Conservation (phyloP, 2,797 vertebrate genomes). For the Oreochromis grahami region DNA sequence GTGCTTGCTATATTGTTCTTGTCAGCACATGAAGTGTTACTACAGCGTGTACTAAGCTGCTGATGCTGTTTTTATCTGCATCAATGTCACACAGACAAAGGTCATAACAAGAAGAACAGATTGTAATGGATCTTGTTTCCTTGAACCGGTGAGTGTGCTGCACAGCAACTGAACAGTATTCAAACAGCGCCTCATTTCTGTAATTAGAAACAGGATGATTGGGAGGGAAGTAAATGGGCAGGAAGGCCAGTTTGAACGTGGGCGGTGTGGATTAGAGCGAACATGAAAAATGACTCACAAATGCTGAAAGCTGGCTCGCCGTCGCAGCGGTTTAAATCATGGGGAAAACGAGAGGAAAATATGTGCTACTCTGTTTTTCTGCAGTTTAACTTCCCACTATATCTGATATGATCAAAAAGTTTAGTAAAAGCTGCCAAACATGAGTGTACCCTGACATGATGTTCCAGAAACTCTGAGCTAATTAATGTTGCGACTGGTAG, state of each 20-base stretch:
- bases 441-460: neutral
- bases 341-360: neutral
- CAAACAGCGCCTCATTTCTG: neutral
- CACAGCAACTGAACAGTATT: neutral
- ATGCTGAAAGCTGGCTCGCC: neutral
- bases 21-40: conserved; percentile 1
- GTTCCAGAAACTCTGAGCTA: neutral
- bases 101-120: neutral
- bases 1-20: neutral
- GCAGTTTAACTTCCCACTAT: neutral
- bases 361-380: neutral
- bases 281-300: conserved; percentile 11
- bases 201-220: neutral
- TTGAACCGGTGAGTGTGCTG: neutral
- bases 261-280: neutral
- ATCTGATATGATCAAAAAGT: neutral
- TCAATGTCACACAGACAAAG: neutral
- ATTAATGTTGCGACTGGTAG: neutral
- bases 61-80: neutral
- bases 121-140: neutral
- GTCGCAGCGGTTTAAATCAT: neutral
- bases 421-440: neutral
- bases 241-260: neutral
- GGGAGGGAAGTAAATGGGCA: neutral
- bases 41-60: neutral